phyloP scores from a whole-genome alignment of 1,140 invertebrate species.

The Ephestia elutella region DNA sequence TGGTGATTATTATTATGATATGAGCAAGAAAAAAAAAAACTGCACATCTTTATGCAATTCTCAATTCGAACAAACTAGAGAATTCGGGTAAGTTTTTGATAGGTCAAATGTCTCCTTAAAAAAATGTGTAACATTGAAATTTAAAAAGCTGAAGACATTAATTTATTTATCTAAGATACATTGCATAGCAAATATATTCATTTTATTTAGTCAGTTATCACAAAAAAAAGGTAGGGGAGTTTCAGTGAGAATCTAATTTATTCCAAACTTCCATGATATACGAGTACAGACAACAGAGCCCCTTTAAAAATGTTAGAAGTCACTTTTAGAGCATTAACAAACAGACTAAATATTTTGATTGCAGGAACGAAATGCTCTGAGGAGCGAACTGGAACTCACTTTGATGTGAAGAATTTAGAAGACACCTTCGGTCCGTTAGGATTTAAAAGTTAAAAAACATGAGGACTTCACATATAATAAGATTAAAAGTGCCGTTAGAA shows the following conservation, averaged over 20 bases:
- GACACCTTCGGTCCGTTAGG: background rate
- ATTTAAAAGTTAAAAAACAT: constrained; percentile 4
- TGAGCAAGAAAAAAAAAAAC: constrained; percentile 8
- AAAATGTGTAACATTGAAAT: too few relatives aligned
- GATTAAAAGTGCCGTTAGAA: background rate
- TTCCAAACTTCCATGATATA: background rate
- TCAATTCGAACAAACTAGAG: constrained; percentile 1
- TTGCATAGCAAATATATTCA: too few relatives aligned
- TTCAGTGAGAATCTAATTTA: background rate
- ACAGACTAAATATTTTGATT: constrained; percentile 7
- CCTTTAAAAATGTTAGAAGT: too few relatives aligned
- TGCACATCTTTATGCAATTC: constrained; percentile 10
- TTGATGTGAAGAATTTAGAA: constrained; percentile 6
- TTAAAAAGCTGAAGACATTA: too few relatives aligned
- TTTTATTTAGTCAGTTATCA: too few relatives aligned
- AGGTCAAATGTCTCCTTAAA: too few relatives aligned
- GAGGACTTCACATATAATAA: background rate
- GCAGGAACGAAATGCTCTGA: background rate
- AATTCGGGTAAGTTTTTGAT: constrained; percentile 4
- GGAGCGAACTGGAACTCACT: background rate
- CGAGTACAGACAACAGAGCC: too few relatives aligned
- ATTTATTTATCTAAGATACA: too few relatives aligned
- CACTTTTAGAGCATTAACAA: too few relatives aligned
- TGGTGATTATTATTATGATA: constrained; percentile 10
- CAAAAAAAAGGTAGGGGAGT: too few relatives aligned